phyloP scores from a whole-genome alignment of 2,797 vertebrate species.

The Peromyscus nudipes region DNA sequence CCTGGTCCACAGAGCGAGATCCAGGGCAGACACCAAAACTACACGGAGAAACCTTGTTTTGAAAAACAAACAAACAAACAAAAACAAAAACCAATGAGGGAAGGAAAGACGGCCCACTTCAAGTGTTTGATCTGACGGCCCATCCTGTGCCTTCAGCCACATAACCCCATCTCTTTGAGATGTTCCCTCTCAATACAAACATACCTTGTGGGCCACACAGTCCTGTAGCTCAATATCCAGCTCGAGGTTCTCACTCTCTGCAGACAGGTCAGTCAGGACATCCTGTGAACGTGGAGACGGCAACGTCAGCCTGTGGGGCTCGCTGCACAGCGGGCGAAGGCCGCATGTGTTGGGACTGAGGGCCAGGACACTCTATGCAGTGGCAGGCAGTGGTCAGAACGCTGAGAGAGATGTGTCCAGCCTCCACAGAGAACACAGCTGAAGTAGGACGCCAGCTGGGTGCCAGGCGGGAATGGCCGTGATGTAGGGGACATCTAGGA shows the following conservation, averaged over 20 bases:
- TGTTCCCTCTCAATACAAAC: background rate
- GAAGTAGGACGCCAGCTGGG: background rate
- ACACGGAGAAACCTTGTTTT: background rate
- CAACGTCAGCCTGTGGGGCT: too few species aligned
- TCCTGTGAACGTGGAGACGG: too few species aligned
- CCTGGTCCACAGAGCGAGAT: background rate
- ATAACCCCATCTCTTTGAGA: background rate
- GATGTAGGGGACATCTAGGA: background rate
- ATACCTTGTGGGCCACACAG: constrained; percentile 96
- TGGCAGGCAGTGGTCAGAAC: rapidly evolving
- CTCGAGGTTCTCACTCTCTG: constrained; percentile 94
- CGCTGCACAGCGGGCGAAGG: rapidly evolving
- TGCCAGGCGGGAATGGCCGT: background rate
- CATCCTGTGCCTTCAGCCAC: background rate
- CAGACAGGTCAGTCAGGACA: constrained; percentile 95
- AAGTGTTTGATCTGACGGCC: background rate
- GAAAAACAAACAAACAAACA: background rate
- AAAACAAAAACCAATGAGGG: too few species aligned
- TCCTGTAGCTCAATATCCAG: constrained; percentile 93
- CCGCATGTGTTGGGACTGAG: rapidly evolving
- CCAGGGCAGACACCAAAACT: background rate
- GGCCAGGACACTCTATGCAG: background rate
- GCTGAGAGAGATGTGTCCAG: background rate
- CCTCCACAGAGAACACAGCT: background rate
- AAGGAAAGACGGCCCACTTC: background rate